phyloP scores from a whole-genome alignment of 1,140 invertebrate genomes.

The Macrosteles quadrilineatus region DNA sequence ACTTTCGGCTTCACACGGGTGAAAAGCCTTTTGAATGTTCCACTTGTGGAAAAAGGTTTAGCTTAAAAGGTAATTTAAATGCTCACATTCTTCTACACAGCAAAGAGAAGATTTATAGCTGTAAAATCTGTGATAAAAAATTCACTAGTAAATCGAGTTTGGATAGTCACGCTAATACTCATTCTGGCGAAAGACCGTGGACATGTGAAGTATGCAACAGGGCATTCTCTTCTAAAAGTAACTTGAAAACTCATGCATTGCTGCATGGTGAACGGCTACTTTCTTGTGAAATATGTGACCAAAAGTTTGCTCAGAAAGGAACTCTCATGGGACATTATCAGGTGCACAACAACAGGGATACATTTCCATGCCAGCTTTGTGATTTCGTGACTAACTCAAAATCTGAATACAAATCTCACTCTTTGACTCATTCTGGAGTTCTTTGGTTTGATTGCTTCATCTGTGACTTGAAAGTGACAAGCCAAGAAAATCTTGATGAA shows the following conservation, averaged over 20 bases:
- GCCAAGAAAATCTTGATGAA: conserved; percentile 9
- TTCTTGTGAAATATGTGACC: conserved; percentile 55
- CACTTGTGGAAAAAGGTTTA: conserved; percentile 56
- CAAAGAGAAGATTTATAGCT: conserved; percentile 51
- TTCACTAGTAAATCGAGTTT: conserved; percentile 43
- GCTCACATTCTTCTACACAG: conserved; percentile 36
- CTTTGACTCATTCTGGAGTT: not conserved
- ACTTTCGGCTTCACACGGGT: conserved; percentile 59
- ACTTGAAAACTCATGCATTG: conserved; percentile 39
- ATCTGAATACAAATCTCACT: conserved; percentile 6
- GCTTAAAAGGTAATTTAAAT: conserved; percentile 37
- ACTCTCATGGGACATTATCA: not conserved
- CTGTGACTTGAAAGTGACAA: conserved; percentile 1
- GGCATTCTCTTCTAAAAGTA: conserved; percentile 35
- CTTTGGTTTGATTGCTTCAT: not conserved
- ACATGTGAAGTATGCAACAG: conserved; percentile 56
- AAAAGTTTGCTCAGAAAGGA: conserved; percentile 50
- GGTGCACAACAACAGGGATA: conserved; percentile 14
- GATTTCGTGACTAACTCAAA: not conserved
- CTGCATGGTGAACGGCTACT: conserved; percentile 53
- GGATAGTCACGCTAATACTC: conserved; percentile 38
- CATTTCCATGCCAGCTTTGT: conserved; percentile 15
- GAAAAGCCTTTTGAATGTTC: conserved; percentile 58
- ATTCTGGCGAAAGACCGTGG: conserved; percentile 60
- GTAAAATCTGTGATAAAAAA: conserved; percentile 45